phyloP scores from a whole-genome alignment of 2,888 invertebrate species.

The Rotaria macrura region DNA sequence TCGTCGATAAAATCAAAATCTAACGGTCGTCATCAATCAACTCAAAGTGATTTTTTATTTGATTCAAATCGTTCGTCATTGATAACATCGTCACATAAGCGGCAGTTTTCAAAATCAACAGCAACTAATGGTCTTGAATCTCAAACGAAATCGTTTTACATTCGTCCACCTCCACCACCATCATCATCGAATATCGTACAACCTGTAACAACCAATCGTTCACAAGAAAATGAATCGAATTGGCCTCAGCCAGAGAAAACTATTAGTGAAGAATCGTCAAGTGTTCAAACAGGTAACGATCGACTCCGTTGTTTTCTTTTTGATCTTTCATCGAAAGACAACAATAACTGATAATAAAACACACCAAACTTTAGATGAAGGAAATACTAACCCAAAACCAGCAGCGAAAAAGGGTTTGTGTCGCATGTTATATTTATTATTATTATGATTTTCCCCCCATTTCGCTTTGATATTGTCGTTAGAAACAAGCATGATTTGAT shows the following conservation, averaged over 20 bases:
- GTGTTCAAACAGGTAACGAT: neutral
- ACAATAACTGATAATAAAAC: neutral
- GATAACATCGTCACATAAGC: neutral
- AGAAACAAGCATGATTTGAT: neutral
- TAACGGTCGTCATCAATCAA: neutral
- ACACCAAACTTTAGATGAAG: neutral
- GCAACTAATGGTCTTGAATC: neutral
- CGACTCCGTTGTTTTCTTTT: neutral
- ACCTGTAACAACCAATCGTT: neutral
- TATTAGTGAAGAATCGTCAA: neutral
- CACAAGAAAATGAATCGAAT: neutral
- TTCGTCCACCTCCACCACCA: neutral
- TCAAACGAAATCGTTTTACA: conserved; percentile 10
- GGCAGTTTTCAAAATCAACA: neutral
- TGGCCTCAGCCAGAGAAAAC: neutral
- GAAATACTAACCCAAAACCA: neutral
- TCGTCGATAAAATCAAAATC: neutral
- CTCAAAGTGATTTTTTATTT: conserved; percentile 19
- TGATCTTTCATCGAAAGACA: too few relatives aligned
- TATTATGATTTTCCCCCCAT: too few relatives aligned
- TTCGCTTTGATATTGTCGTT: neutral
- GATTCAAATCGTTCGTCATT: neutral
- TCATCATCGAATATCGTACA: neutral
- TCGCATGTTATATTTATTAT: neutral
- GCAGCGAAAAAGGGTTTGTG: neutral